Base-by-base conservation (phyloP, 2,888 invertebrate genomes). In the Dynastes tityus region DNA sequence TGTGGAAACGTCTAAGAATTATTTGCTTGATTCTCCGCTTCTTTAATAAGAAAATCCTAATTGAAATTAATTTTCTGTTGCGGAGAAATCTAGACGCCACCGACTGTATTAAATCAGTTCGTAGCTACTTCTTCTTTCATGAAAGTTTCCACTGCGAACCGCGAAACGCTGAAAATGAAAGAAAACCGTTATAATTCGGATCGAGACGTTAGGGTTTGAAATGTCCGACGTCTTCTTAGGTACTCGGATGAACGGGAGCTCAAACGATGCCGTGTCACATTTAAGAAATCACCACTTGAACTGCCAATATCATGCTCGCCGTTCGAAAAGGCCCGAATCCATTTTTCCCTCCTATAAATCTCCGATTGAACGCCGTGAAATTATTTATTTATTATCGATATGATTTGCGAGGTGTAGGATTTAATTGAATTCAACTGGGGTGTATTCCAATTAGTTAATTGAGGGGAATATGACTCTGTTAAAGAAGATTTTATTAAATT, bases 281-380 rank as follows among this genome's bases (percentile, higher is more conserved):
- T 76, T 76, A 76, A 67, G 76, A 76, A 76, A 76, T 76, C 76
- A 55, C 67, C 76, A 76, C 76, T 76, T 55, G 67, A 76, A 76
- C 76, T 76, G 76, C 76, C 76, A 76, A 76, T 76, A 76, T 67
- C 76, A 76, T 67, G 67, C 76, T 76, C 53, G n/a, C 76, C 37
- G 76, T 67, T 76, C 76, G 58, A 55, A 53, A 67, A 16, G 58
- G 73, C 22, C 45, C 16, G 45, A 68, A 76, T 67, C 58, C 76
- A 68, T 68, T 76, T 76, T 76, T 68, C 55, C 45, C 22, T 27
- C 32, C 58, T 55, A 68, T 68, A 68, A 76, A 76, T 68, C 67
- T 27, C 40, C 67, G 68, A 61, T 51, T 65, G 67, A 67, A 67
- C 11, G 40, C 55, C 61, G 53, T 67, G 67, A 76, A 76, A 55